phyloP scores from a whole-genome alignment of 2,888 invertebrate species.

The Theodoxus fluviatilis region DNA sequence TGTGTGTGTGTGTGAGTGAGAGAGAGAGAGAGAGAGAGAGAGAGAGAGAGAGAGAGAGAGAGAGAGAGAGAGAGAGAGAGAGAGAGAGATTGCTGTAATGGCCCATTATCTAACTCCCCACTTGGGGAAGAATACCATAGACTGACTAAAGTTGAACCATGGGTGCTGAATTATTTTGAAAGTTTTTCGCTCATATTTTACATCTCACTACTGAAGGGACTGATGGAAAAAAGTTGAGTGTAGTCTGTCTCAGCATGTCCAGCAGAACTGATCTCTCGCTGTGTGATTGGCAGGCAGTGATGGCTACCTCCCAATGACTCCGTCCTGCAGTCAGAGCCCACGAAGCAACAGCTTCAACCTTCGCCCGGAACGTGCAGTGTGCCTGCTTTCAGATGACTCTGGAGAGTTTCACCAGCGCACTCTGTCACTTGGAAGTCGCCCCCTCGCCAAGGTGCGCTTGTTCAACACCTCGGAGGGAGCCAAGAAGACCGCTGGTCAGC shows the following conservation, averaged over 20 bases:
- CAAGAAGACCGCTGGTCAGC: conserved; percentile 37
- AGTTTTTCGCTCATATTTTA: too few relatives aligned
- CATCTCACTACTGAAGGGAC: too few relatives aligned
- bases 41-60: too few relatives aligned
- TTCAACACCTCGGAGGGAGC: too few relatives aligned
- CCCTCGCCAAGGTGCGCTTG: conserved; percentile 60
- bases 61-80: too few relatives aligned
- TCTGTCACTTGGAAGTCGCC: conserved; percentile 85
- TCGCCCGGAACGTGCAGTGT: conserved; percentile 80
- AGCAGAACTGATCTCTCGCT: neutral
- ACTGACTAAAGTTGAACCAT: too few relatives aligned
- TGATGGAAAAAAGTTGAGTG: neutral
- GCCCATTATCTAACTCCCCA: too few relatives aligned
- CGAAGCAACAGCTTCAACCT: conserved; percentile 64
- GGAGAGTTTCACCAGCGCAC: conserved; percentile 71
- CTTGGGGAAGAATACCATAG: too few relatives aligned
- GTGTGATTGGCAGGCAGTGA: conserved; percentile 68
- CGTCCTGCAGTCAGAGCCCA: conserved; percentile 40
- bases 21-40: too few relatives aligned
- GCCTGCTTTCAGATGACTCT: conserved; percentile 71
- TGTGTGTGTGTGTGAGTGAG: too few relatives aligned
- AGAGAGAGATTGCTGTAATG: too few relatives aligned
- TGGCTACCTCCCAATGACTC: conserved; percentile 52
- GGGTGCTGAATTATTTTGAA: too few relatives aligned
- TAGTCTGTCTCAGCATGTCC: neutral